A percentile compares a stretch with the other conserved stretches of the same genome.
Conservation (phyloP, 2,797 vertebrate species). For the Thamnophis elegans region DNA sequence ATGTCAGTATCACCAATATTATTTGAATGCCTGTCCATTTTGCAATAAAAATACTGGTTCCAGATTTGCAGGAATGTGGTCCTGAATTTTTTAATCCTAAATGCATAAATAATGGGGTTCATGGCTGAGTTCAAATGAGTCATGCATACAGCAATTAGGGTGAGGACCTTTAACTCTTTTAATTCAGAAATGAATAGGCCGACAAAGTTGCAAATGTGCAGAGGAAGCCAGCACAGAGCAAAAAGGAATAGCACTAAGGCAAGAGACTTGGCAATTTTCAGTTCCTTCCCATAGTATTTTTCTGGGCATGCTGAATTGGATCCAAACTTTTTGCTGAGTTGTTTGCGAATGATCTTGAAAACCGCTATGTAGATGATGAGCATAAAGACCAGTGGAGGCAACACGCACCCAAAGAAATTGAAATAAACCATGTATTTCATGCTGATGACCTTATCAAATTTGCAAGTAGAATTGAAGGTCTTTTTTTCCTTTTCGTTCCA, state of each 20-base stretch:
- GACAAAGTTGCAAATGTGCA: constrained; percentile 93
- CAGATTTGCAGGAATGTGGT: constrained; percentile 91
- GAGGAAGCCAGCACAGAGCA: constrained; percentile 92
- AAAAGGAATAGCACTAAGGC: constrained; percentile 94
- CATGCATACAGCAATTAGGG: constrained; percentile 91
- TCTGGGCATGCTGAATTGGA: constrained; percentile 83
- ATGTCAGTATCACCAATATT: constrained; percentile 20
- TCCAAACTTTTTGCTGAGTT: constrained; percentile 88
- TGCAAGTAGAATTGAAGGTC: constrained; percentile 62
- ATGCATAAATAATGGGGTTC: constrained; percentile 95
- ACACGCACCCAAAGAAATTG: constrained; percentile 96
- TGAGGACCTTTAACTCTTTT: constrained; percentile 76
- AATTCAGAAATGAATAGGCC: constrained; percentile 87
- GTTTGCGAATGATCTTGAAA: constrained; percentile 96
- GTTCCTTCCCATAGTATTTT: constrained; percentile 94
- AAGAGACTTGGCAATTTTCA: constrained; percentile 94
- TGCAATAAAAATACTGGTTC: constrained; percentile 91
- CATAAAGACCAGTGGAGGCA: constrained; percentile 92
- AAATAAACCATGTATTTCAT: constrained; percentile 99
- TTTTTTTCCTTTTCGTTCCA: constrained; percentile 78
- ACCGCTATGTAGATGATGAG: constrained; percentile 92
- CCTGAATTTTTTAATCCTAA: constrained; percentile 94
- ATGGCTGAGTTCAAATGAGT: constrained; percentile 96
- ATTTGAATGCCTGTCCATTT: constrained; percentile 49
- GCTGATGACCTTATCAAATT: constrained; percentile 94